These are phyloP conservation scores for Drosophila rufa DNA, from an alignment of 1,140 invertebrate genomes.

Conservation along the genomic window DNA sequence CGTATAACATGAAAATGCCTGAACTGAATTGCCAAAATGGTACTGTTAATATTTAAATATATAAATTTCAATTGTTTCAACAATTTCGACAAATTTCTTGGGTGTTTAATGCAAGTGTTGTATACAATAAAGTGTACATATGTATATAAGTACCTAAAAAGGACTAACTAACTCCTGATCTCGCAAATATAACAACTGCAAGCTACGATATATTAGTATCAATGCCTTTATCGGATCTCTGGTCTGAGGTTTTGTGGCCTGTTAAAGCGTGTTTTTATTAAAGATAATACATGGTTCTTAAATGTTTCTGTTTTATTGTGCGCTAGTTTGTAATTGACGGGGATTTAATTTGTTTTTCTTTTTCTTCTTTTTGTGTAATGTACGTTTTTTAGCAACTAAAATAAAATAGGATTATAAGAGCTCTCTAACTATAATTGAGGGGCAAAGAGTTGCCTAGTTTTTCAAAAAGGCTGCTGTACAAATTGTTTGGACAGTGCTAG, in stretches of 20 bases:
- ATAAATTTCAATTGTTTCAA: no score
- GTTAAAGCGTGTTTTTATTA: conserved; percentile 14
- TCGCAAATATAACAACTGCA: conserved; percentile 9
- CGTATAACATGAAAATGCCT: no score
- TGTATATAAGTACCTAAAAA: conserved; percentile 8
- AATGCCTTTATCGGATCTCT: neutral
- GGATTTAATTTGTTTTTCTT: no score
- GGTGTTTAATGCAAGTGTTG: neutral
- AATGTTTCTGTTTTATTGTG: neutral
- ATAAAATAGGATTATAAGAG: no score
- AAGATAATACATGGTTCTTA: conserved; percentile 2
- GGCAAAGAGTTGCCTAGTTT: conserved; percentile 2
- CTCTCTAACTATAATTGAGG: neutral
- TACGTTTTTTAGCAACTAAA: neutral
- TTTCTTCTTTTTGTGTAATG: neutral
- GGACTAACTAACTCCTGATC: conserved; percentile 12
- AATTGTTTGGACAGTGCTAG: conserved; percentile 13
- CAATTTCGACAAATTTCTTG: neutral
- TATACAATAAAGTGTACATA: conserved; percentile 3
- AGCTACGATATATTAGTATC: conserved; percentile 10
- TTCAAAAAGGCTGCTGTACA: conserved; percentile 9
- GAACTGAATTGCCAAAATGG: no score
- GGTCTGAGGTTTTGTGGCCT: conserved; percentile 21
- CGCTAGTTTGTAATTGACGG: conserved; percentile 7
- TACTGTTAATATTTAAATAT: neutral